These are phyloP conservation scores for Hirtodrosophila confusa DNA, from an alignment of 2,888 invertebrate genomes.

Conservation along the genomic window DNA sequence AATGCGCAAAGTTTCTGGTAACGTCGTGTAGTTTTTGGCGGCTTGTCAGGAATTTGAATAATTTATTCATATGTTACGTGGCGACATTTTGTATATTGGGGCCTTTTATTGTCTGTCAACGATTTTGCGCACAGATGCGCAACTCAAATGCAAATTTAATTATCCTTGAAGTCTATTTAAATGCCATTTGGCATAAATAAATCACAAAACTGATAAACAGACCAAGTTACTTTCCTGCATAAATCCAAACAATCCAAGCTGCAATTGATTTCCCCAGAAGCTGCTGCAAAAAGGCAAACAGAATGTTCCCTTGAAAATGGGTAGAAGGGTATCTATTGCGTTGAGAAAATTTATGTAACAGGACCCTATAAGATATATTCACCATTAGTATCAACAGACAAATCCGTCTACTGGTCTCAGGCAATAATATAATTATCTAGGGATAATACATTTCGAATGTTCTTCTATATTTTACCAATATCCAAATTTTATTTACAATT, in stretches of 20 bases:
- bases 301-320: constrained; percentile 15
- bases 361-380: too few species aligned
- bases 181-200: constrained; percentile 55
- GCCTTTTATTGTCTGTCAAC: constrained; percentile 50
- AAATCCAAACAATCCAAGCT: constrained; percentile 43
- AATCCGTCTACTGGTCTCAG: too few species aligned
- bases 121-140: constrained; percentile 45
- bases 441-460: too few species aligned
- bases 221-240: constrained; percentile 1
- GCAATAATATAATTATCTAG: too few species aligned
- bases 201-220: constrained; percentile 42
- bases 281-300: constrained; percentile 32
- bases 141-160: constrained; percentile 71
- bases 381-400: too few species aligned
- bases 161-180: constrained; percentile 68
- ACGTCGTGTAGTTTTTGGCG: constrained; percentile 42
- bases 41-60: constrained; percentile 60
- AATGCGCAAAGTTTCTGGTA: constrained; percentile 69
- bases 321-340: too few species aligned
- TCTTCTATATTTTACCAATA: too few species aligned
- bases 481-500: too few species aligned
- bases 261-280: constrained; percentile 48
- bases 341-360: too few species aligned
- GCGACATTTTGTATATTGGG: constrained; percentile 29
- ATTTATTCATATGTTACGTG: constrained; percentile 78